Evolutionary conservation across 35 echinoderm and acorn worm species (phyloP), one percentile per base, ranked within the genome.

Genomic region (Stichopus chloronotus): DNA sequence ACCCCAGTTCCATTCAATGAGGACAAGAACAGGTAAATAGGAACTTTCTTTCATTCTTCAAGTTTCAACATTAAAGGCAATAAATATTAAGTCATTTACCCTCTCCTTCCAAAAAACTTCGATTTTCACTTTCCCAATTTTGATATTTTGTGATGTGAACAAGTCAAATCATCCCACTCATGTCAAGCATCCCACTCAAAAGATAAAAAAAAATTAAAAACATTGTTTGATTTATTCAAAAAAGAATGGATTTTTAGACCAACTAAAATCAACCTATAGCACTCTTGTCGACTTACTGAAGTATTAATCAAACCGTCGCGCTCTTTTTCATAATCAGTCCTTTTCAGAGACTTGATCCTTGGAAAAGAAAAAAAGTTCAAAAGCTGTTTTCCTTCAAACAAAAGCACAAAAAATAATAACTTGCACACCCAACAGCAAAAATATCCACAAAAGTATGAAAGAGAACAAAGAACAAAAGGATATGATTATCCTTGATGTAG

Each of bases 261-360:
- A 74, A 74, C 69, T 74, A 4, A 74, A 43, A 74, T 61, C 59
- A 14, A 61, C 59, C 59, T 14, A 8, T 14, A 24, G 19, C 69
- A 74, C 22, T 20, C 22, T 20, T 74, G 11, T 19, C 69, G 17
- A 74, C 69, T 74, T 74, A 21, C n/a, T 20, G 22, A 74, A 74
- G 22, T 19, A 74, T 74, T 20, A 74, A 74, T 14, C 30, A 74
- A n/a, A 20, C 69, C 17, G 69, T 74, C 17, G 69, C 3, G 30
- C 30, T 43, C 30, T 43, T 43, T 74, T 74, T 74, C 69, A 74
- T 20, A 74, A 74, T 20, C 69, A 20, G 69, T 74, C 69, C n/a
- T 74, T 74, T 74, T 74, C n/a, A 74, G 69, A 74, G 69, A 74
- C 69, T 7, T 74, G 69, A 74, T 74, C 69, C 19, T 74, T 74